Percentiles rank a stretch among this genome's conserved stretches.
These are phyloP conservation scores for Mnemiopsis leidyi DNA, from an alignment of 37 sponge, comb jelly and placozoan species.

Conservation along the genomic window DNA sequence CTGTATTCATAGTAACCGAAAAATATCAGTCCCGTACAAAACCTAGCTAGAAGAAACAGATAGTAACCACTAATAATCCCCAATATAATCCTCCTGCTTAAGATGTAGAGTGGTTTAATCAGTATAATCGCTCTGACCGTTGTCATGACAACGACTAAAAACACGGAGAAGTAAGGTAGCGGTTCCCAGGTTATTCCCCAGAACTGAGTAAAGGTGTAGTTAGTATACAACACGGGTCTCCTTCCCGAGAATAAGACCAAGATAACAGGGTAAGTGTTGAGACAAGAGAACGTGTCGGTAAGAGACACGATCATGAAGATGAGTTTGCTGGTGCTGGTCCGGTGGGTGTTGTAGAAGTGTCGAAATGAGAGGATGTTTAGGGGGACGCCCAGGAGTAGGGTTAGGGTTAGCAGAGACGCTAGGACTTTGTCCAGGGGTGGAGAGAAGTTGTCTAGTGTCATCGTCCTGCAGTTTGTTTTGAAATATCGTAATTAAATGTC, in stretches of 20 bases:
- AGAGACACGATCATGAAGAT: not conserved
- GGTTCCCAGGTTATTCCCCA: not conserved
- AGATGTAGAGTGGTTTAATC: not conserved
- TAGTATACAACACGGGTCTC: not conserved
- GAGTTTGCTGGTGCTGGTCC: not conserved
- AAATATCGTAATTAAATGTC: too few relatives aligned
- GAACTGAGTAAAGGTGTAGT: not conserved
- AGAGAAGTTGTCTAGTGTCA: not conserved
- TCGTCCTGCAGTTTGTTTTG: too few relatives aligned
- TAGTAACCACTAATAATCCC: not conserved
- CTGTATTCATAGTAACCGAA: not conserved
- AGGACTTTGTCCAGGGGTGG: not conserved
- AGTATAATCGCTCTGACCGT: not conserved
- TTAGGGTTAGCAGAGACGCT: not conserved
- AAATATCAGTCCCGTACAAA: not conserved
- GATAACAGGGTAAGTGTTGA: not conserved
- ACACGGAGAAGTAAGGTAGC: not conserved
- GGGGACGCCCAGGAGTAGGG: not conserved
- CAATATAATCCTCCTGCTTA: not conserved
- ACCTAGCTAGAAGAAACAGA: not conserved
- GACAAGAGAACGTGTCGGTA: not conserved
- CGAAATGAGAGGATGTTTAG: not conserved
- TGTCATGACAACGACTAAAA: not conserved
- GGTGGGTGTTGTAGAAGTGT: not conserved
- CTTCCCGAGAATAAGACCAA: not conserved